Evolutionary conservation across 2,113 vertebrate species (phyloP).

Genomic region (Gadus chalcogrammus): DNA sequence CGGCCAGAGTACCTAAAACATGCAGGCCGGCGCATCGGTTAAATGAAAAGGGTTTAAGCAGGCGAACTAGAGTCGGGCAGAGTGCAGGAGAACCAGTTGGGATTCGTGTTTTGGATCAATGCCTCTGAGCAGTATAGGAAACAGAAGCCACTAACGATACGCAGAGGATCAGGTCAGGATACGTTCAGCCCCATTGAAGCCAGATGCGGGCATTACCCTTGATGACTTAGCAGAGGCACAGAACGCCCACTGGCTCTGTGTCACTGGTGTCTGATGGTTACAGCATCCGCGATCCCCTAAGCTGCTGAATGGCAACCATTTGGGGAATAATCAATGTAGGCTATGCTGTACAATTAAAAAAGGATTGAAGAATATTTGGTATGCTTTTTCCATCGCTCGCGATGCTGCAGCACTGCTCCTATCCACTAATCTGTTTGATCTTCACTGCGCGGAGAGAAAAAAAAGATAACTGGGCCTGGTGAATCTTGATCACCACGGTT

Average conservation of each 20-base stretch:
- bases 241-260: conserved; percentile 2
- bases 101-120: conserved; percentile 10
- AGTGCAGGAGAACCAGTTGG: neutral
- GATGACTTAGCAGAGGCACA: conserved; percentile 35
- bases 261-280: conserved; percentile 37
- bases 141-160: no score
- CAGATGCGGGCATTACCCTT: conserved; percentile 31
- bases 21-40: conserved; percentile 7
- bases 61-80: conserved; percentile 8
- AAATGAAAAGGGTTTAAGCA: conserved; percentile 27
- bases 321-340: no score
- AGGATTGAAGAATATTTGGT: no score
- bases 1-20: neutral
- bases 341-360: no score
- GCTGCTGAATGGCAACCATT: no score
- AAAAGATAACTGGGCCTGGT: no score
- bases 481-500: no score
- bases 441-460: no score
- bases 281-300: conserved; percentile 15
- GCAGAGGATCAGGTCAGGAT: conserved; percentile 11
- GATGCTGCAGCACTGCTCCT: no score
- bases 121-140: neutral
- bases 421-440: no score
- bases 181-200: neutral
- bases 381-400: no score